These are phyloP conservation scores for Holothuria leucospilota DNA, from an alignment of 53 echinoderm and acorn worm genomes.

Conservation along the genomic window DNA sequence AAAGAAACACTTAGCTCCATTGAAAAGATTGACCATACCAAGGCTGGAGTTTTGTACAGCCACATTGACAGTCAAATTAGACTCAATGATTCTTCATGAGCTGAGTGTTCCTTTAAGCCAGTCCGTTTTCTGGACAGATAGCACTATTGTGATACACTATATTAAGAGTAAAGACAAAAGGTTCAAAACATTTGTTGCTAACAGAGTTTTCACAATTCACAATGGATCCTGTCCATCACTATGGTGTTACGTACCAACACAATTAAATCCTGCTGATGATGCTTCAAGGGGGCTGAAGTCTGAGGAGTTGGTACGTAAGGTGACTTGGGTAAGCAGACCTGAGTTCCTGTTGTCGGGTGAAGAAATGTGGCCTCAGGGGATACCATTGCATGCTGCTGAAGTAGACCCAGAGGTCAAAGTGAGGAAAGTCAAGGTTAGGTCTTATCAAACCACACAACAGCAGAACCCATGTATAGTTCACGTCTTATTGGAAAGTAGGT, in stretches of 20 bases:
- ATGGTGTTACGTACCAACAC: conserved; percentile 46
- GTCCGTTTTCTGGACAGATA: conserved; percentile 57
- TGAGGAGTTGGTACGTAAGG: conserved; percentile 24
- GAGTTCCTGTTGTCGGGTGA: conserved; percentile 44
- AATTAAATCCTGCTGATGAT: conserved; percentile 62
- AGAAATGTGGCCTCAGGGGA: conserved; percentile 5
- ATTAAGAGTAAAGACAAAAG: conserved; percentile 35
- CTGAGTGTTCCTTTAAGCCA: conserved; percentile 41
- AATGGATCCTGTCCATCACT: conserved; percentile 35
- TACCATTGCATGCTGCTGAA: background rate
- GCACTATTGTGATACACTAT: conserved; percentile 42
- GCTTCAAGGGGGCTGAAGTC: conserved; percentile 53
- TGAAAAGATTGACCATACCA: conserved; percentile 50
- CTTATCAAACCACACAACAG: no score
- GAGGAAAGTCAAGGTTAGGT: background rate
- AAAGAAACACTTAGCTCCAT: conserved; percentile 48
- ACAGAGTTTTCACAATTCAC: conserved; percentile 27
- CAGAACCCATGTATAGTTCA: no score
- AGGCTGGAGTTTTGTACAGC: conserved; percentile 53
- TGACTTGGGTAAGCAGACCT: conserved; percentile 52
- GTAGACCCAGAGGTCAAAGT: background rate
- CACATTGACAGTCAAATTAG: conserved; percentile 52
- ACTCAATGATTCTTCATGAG: conserved; percentile 52
- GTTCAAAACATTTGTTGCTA: conserved; percentile 53
- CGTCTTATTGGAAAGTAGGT: background rate